Base-by-base conservation (phyloP, 1,140 invertebrate genomes). In the Drosophila ercepeae region DNA sequence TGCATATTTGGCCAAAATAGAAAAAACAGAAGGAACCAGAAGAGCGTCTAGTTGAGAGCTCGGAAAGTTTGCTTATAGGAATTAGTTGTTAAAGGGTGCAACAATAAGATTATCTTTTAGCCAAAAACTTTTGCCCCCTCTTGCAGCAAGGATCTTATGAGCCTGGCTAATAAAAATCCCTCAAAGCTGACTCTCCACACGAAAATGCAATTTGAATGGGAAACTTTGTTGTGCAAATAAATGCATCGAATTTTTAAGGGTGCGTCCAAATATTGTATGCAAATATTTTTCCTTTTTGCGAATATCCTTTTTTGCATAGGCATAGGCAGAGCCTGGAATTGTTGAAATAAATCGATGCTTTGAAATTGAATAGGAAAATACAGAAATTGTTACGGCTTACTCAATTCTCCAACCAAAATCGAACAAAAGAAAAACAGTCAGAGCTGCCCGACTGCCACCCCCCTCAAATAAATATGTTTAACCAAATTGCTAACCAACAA, bases 401-500 rank as follows among this genome's bases (percentile, higher is more conserved):
- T 53, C 61, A 13, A 67, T 53, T 42, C 25, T 48, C 42, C 57
- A 42, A 16, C 13, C 16, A 16, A 59, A 79, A 78, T 70, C 53
- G 52, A 71, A 39, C 51, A 59, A 70, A 53, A 42, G 32, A 25
- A 70, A 52, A 69, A 78, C 41, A 45, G 18, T 25, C 6, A 32
- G 36, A 64, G 49, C 44, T 25, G 29, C 46, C 58, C 44, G 44
- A 36, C 34, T n/a, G n/a, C n/a, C 51, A 68, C 42, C 48, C 59
- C 75, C 64, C 65, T 54, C 79, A 84, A 84, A 84, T 76, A 84
- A 83, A 83, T 83, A 83, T 83, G 70, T 83, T 83, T 83, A 81
- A 77, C 78, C 75, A 83, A 83, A 83, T 83, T 83, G 78, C 74
- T 68, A 75, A 48, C 51, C 55, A 57, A 68, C 64, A 73, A 36